These are phyloP conservation scores for Apomyelois bistriatella DNA, from an alignment of 2,888 invertebrate genomes.

Conservation along the genomic window DNA sequence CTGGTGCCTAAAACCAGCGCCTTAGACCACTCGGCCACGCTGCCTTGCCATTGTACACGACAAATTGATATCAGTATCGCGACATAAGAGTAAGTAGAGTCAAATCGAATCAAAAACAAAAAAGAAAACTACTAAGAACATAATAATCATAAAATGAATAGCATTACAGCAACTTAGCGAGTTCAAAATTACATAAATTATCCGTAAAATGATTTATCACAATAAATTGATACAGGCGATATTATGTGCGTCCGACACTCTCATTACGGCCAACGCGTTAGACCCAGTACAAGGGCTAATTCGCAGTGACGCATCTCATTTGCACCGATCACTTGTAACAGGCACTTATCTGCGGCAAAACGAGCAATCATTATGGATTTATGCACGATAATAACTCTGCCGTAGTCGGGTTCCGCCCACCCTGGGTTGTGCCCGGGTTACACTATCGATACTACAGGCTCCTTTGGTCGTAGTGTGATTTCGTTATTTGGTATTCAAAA, in stretches of 20 bases:
- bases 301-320: slow-evolving; percentile 49
- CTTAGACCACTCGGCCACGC: slow-evolving; percentile 86
- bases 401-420: slow-evolving; percentile 34
- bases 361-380: slow-evolving; percentile 62
- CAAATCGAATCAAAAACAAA: background rate
- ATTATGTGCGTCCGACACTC: slow-evolving; percentile 21
- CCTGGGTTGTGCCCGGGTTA: slow-evolving; percentile 17
- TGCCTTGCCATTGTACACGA: slow-evolving; percentile 45
- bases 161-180: background rate
- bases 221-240: slow-evolving; percentile 12
- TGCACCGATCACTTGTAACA: slow-evolving; percentile 53
- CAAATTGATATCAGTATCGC: background rate
- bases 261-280: slow-evolving; percentile 40
- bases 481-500: too few relatives aligned
- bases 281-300: slow-evolving; percentile 38
- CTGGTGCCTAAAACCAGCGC: slow-evolving; percentile 84
- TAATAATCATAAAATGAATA: background rate
- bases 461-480: too few relatives aligned
- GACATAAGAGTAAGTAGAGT: too few relatives aligned
- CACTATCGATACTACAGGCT: background rate
- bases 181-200: slow-evolving; percentile 6
- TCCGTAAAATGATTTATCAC: slow-evolving; percentile 2
- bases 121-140: background rate
- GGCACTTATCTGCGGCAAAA: slow-evolving; percentile 42
- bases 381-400: slow-evolving; percentile 56